Base-by-base conservation (phyloP, 2,113 vertebrate genomes). In the Picathartes gymnocephalus region DNA sequence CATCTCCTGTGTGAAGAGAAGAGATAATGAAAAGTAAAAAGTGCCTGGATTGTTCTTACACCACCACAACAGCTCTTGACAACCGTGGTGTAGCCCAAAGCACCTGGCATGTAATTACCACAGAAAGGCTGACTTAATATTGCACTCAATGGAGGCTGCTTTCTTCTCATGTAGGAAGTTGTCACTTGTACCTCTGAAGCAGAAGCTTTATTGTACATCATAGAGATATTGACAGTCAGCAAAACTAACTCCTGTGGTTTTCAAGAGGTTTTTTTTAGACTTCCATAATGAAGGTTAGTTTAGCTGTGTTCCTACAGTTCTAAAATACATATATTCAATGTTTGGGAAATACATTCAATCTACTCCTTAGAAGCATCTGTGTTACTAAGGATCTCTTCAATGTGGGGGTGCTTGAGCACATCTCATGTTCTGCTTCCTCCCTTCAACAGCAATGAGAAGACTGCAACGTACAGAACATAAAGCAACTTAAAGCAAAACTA, bases 41-140 rank as follows among this genome's bases (percentile, higher is more conserved):
- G 19, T 2, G 2, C 20, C 57, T 3, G n/a, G 14, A 83, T 6
- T 4, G 7, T 33, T n/a, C 6, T 47, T 48, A 35, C 2, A 7
- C 1, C 3, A 60, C 9, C 27, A 19, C 51, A 85, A 69, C 27
- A 48, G 14, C 30, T 50, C 62, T 71, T 62, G 72, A 60, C 68
- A 80, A 48, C 0, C 0, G 13, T 15, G 42, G n/a, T 2, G 7
- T 6, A 87, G 58, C 22, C 54, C 45, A 61, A 76, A 69, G 15
- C 48, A 83, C 20, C 13, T 70, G 31, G n/a, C 25, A 70, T 37
- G 45, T 10, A 24, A 71, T 8, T 13, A 62, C 76, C 35, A 81
- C 12, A 30, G 72, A 90, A 83, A 64, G 20, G 57, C 3, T 71
- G 35, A 57, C 24, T 60, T 73, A 21, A 33, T 50, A 76, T n/a